These are phyloP conservation scores for Planococcus citri DNA, from an alignment of 1,140 invertebrate genomes.

Conservation along the genomic window DNA sequence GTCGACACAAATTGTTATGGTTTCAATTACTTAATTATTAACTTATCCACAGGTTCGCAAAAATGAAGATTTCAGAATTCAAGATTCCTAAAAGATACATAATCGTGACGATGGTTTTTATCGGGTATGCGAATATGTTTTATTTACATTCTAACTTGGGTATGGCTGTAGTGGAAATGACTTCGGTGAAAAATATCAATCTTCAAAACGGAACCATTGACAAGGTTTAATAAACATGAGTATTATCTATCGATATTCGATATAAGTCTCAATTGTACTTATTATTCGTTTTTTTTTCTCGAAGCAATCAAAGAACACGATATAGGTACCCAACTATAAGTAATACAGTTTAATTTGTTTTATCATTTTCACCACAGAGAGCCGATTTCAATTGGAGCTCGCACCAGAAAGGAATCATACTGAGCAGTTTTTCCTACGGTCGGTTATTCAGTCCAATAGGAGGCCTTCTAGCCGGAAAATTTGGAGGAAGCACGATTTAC, in stretches of 20 bases:
- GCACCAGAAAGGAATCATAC: not conserved
- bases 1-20: too few relatives aligned
- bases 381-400: slow-evolving; percentile 24
- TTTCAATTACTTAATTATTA: too few relatives aligned
- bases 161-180: not conserved
- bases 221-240: not conserved
- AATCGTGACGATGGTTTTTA: not conserved
- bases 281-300: too few relatives aligned
- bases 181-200: not conserved
- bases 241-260: too few relatives aligned
- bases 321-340: too few relatives aligned
- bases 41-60: too few relatives aligned
- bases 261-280: too few relatives aligned
- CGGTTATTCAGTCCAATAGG: not conserved
- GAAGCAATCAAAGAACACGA: too few relatives aligned
- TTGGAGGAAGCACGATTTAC: not conserved
- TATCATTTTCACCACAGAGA: not conserved
- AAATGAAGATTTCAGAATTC: not conserved
- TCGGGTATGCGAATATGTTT: not conserved
- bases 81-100: not conserved
- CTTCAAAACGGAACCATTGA: not conserved
- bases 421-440: not conserved
- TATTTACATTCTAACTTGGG: not conserved
- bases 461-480: not conserved
- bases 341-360: too few relatives aligned